Evolutionary conservation across 2,888 invertebrate genomes (phyloP).

Genomic region (Meta bourneti): DNA sequence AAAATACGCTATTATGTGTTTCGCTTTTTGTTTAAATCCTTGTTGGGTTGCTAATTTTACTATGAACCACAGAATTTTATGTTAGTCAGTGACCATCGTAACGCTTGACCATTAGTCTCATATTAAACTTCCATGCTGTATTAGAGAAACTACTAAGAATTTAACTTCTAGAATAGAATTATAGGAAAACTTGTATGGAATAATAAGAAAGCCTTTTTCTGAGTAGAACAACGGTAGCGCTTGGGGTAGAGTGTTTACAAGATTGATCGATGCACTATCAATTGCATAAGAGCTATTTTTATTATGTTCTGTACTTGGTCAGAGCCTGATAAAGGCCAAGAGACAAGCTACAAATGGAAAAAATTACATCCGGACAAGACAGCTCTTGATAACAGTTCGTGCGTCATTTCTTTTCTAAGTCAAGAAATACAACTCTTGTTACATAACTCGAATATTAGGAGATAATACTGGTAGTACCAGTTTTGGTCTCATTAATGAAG

Average conservation of each 20-base stretch:
- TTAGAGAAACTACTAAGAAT: too few species aligned
- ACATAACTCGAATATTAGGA: not conserved
- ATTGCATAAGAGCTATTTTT: not conserved
- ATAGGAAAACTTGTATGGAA: not conserved
- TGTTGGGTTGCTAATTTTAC: too few species aligned
- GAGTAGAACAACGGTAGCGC: not conserved
- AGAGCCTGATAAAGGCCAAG: not conserved
- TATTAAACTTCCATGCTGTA: too few species aligned
- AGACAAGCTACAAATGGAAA: not conserved
- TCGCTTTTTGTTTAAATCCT: too few species aligned
- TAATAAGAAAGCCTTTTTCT: not conserved
- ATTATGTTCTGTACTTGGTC: not conserved
- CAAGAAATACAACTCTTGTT: not conserved
- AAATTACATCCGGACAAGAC: conserved; percentile 14
- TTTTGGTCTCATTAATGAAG: not conserved
- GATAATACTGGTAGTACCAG: not conserved
- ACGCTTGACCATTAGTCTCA: too few species aligned
- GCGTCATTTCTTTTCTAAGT: conserved; percentile 5
- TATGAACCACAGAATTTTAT: too few species aligned
- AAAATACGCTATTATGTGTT: too few species aligned
- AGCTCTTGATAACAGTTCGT: not conserved
- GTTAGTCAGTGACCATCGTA: too few species aligned
- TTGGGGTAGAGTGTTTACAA: not conserved
- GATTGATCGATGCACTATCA: not conserved
- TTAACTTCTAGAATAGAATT: too few species aligned